phyloP scores from a whole-genome alignment of 2,113 vertebrate genomes.

The Choloepus hoffmanni region DNA sequence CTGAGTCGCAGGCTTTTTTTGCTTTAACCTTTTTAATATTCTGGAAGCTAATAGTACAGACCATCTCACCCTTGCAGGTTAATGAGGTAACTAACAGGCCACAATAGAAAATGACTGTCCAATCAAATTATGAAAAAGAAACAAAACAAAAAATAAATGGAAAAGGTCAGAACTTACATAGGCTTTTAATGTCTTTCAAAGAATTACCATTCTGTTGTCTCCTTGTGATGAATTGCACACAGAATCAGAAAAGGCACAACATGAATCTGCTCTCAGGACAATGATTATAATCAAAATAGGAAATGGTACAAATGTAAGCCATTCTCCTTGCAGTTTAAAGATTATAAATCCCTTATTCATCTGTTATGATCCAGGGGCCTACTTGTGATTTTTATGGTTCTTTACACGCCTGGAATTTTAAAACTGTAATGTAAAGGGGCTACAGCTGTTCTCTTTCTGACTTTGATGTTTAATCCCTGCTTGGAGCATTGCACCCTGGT shows the following conservation, averaged over 20 bases:
- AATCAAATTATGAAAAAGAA: slow-evolving; percentile 76
- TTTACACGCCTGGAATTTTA: slow-evolving; percentile 69
- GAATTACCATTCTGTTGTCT: slow-evolving; percentile 75
- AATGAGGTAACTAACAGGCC: slow-evolving; percentile 83
- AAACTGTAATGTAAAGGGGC: slow-evolving; percentile 69
- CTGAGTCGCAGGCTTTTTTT: slow-evolving; percentile 29
- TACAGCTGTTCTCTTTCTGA: slow-evolving; percentile 73
- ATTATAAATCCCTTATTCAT: slow-evolving; percentile 82
- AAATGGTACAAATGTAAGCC: slow-evolving; percentile 78
- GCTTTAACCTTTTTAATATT: slow-evolving; percentile 85
- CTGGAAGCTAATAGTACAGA: slow-evolving; percentile 81
- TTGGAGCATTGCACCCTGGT: slow-evolving; percentile 12
- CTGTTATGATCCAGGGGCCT: slow-evolving; percentile 77
- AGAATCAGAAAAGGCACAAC: slow-evolving; percentile 79
- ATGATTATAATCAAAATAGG: slow-evolving; percentile 81
- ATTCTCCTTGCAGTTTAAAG: slow-evolving; percentile 75
- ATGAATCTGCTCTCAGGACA: slow-evolving; percentile 82
- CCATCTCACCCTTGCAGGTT: slow-evolving; percentile 80
- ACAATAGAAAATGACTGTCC: slow-evolving; percentile 74
- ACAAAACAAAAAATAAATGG: slow-evolving; percentile 46
- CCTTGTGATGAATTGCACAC: slow-evolving; percentile 84
- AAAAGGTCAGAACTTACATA: slow-evolving; percentile 78
- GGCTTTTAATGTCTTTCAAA: slow-evolving; percentile 82
- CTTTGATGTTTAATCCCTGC: slow-evolving; percentile 59
- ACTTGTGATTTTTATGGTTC: slow-evolving; percentile 79